Evolutionary conservation across 2,113 vertebrate species (phyloP), one percentile per base, ranked within the genome.

Genomic region (Vulpes ferrilata): DNA sequence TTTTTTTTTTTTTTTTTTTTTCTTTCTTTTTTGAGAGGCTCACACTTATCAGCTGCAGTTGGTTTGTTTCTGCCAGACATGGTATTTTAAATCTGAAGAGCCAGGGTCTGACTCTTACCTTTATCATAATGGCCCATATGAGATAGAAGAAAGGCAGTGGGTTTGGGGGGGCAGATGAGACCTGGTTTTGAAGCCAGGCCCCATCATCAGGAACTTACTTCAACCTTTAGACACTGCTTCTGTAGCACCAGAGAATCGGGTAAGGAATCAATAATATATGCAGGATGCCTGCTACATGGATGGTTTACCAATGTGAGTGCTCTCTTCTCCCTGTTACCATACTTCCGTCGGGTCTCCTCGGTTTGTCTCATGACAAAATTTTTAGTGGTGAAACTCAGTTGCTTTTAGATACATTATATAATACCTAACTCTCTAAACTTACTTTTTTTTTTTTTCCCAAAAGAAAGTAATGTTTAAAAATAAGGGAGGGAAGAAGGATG

Each of bases 391-490:
- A 94, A 48, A 95, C 7, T 92, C 64, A 81, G 23, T 30, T 43
- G 30, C 32, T 96, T 96, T 93, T 89, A 93, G 74, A 48, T 32
- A 71, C 0, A n/a, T 32, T 43, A n/a, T n/a, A 38, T 32, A 51
- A 59, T 48, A 55, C 6, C 5, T 91, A 93, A 43, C 5, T 91
- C 30, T 20, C 25, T 86, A 73, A 71, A 94, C 2, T 7, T 64
- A 57, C 25, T 20, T 81, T 57, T 51, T 32, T 35, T 35, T 35
- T 7, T n/a, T 48, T 23, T 32, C 8, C 20, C 11, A 88, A 76
- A 97, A 16, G 8, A 7, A 93, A 76, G 5, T 71, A 74, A n/a
- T 76, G 38, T 98, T 85, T 76, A 7, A 48, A 71, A 95, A 82
- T 51, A 67, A 76, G 59, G 48, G 51, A 51, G 7, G n/a, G 25